Evolutionary conservation across 30 jellyfish, hydroid and myxozoan species (phyloP).

Genomic region (Chrysaora quinquecirrha): DNA sequence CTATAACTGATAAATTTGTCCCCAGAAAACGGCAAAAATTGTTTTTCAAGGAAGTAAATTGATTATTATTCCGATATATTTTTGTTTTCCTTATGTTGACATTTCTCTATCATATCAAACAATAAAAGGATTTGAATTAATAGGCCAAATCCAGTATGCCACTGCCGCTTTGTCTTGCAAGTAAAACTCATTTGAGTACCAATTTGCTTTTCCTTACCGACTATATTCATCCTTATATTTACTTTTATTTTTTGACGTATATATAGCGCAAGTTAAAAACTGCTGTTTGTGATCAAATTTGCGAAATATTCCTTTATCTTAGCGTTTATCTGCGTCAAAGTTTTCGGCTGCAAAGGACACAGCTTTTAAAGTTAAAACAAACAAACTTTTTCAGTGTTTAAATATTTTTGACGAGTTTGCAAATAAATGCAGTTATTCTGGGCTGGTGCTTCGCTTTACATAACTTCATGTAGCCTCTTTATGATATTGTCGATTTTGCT

Average conservation of each 20-base stretch:
- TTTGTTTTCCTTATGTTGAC: too few species aligned
- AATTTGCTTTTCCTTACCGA: slow-evolving; percentile 23
- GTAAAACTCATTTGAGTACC: not conserved
- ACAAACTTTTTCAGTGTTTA: not conserved
- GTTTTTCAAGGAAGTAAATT: too few species aligned
- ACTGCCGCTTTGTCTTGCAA: slow-evolving; percentile 21
- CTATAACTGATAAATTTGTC: too few species aligned
- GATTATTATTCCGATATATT: too few species aligned
- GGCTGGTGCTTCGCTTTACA: too few species aligned
- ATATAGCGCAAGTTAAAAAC: slow-evolving; percentile 13
- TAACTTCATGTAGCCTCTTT: not conserved
- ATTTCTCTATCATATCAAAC: not conserved
- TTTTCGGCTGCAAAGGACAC: not conserved
- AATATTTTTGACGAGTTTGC: not conserved
- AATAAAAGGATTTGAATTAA: not conserved
- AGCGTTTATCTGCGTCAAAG: not conserved
- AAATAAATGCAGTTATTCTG: not conserved
- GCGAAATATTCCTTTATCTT: not conserved
- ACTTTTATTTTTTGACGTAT: slow-evolving; percentile 34
- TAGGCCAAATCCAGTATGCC: slow-evolving; percentile 43
- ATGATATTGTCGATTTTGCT: too few species aligned
- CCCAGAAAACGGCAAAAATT: too few species aligned
- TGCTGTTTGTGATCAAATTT: not conserved
- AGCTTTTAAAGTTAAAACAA: not conserved
- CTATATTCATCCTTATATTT: slow-evolving; percentile 2